Percentiles rank a stretch among this genome's conserved stretches.
Evolutionary conservation across 2,797 vertebrate species (phyloP).

Genomic region (Bradypodion ventrale): DNA sequence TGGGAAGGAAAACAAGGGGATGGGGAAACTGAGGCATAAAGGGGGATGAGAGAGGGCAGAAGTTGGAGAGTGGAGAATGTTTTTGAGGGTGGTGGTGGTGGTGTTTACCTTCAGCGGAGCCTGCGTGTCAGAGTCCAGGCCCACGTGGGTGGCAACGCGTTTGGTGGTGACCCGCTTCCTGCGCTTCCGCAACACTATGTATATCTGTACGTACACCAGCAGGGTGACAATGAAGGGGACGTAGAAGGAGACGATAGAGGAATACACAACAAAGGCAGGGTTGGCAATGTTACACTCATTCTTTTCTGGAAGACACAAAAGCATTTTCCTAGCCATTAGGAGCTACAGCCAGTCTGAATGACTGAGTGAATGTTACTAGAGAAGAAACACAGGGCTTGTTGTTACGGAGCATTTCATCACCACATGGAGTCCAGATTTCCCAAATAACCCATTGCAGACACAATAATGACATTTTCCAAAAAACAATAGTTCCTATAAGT

Average conservation of each 20-base stretch:
- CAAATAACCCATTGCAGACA: neutral
- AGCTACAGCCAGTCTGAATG: rapidly evolving
- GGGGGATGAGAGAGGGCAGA: neutral
- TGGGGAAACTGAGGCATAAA: neutral
- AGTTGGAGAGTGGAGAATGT: neutral
- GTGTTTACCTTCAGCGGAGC: constrained; percentile 85
- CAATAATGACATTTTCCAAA: neutral
- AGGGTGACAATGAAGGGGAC: constrained; percentile 98
- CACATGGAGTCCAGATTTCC: neutral
- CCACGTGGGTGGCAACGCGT: constrained; percentile 75
- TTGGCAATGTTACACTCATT: constrained; percentile 96
- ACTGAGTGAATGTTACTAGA: neutral
- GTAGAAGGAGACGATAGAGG: constrained; percentile 98
- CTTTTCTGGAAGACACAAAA: constrained; percentile 81
- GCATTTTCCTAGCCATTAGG: neutral
- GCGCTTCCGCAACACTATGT: constrained; percentile 91
- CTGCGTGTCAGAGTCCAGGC: constrained; percentile 73
- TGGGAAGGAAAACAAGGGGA: neutral
- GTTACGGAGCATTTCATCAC: neutral
- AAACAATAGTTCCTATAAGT: neutral
- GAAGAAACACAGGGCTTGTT: neutral
- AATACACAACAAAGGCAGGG: constrained; percentile 97
- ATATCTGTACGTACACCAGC: constrained; percentile 98
- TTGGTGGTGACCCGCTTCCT: constrained; percentile 96
- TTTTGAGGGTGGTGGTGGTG: neutral